A percentile compares a stretch with the other conserved stretches of the same genome.
phyloP scores from a whole-genome alignment of 1,140 invertebrate species.

The Drosophila tristis region DNA sequence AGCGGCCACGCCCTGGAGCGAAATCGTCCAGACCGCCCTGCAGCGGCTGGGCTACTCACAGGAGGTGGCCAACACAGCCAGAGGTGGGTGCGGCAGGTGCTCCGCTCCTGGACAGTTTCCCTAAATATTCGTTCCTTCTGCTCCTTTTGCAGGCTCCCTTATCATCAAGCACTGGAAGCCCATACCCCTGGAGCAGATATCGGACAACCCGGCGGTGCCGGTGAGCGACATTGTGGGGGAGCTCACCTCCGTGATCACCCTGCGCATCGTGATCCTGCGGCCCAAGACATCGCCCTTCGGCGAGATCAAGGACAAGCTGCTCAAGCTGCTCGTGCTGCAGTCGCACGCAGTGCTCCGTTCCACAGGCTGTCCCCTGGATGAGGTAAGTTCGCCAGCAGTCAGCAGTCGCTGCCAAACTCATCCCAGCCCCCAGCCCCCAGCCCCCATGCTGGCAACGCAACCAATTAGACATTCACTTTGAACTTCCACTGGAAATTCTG shows the following conservation, averaged over 20 bases:
- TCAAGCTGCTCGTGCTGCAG: conserved; percentile 94
- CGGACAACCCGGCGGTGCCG: conserved; percentile 92
- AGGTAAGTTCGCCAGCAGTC: conserved; percentile 87
- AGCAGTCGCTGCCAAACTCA: not conserved
- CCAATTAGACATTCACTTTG: conserved; percentile 81
- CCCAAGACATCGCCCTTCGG: conserved; percentile 90
- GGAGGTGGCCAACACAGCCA: conserved; percentile 90
- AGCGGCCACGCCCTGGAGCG: conserved; percentile 93
- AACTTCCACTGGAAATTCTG: conserved; percentile 65
- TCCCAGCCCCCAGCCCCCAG: too few relatives aligned
- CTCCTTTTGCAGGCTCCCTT: conserved; percentile 88
- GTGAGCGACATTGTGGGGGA: conserved; percentile 97
- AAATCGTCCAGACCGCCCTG: conserved; percentile 91
- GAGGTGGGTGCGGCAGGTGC: conserved; percentile 86
- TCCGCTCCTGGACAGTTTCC: not conserved
- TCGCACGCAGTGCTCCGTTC: conserved; percentile 93
- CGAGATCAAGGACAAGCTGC: conserved; percentile 96
- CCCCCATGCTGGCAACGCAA: not conserved
- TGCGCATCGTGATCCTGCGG: conserved; percentile 94
- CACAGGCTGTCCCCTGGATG: conserved; percentile 96
- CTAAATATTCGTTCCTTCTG: not conserved
- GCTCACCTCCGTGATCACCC: conserved; percentile 94
- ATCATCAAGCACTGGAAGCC: conserved; percentile 98
- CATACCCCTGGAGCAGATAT: conserved; percentile 94
- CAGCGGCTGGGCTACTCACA: conserved; percentile 91